Evolutionary conservation across 2,797 vertebrate genomes (phyloP).

Genomic region (Pipistrellus pipistrellus): DNA sequence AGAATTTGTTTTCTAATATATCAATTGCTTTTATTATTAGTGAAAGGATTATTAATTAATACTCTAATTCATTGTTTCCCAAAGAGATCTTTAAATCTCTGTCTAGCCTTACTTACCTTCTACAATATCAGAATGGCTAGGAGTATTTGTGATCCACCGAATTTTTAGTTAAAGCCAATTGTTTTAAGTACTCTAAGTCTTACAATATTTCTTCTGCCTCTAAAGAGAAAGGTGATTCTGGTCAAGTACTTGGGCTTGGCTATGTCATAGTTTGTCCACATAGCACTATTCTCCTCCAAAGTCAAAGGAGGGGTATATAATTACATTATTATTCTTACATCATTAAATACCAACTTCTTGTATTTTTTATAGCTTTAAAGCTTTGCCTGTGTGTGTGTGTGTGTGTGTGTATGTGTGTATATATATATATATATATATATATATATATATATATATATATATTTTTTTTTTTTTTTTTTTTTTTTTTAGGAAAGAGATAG

Average conservation of each 20-base stretch:
- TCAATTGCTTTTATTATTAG: neutral
- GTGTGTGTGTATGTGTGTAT: too few species aligned
- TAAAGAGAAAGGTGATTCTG: neutral
- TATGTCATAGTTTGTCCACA: neutral
- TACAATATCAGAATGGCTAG: neutral
- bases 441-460: too few species aligned
- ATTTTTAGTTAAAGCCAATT: slow-evolving; percentile 1
- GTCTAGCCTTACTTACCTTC: neutral
- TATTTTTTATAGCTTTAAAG: neutral
- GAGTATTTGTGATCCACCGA: neutral
- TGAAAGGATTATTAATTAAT: slow-evolving; percentile 48
- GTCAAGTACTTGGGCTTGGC: neutral
- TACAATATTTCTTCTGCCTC: neutral
- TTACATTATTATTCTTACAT: neutral
- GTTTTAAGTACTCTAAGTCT: neutral
- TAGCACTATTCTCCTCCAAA: neutral
- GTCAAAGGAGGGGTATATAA: neutral
- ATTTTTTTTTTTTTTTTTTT: too few species aligned
- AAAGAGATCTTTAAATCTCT: slow-evolving; percentile 20
- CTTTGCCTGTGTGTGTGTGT: neutral
- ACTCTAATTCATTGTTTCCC: slow-evolving; percentile 57
- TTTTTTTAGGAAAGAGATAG: neutral
- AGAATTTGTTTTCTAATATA: slow-evolving; percentile 46
- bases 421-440: too few species aligned
- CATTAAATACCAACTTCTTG: neutral